Evolutionary conservation across 2,797 vertebrate species (phyloP), one percentile per base, ranked within the genome.

Genomic region (Sitta carolinensis): DNA sequence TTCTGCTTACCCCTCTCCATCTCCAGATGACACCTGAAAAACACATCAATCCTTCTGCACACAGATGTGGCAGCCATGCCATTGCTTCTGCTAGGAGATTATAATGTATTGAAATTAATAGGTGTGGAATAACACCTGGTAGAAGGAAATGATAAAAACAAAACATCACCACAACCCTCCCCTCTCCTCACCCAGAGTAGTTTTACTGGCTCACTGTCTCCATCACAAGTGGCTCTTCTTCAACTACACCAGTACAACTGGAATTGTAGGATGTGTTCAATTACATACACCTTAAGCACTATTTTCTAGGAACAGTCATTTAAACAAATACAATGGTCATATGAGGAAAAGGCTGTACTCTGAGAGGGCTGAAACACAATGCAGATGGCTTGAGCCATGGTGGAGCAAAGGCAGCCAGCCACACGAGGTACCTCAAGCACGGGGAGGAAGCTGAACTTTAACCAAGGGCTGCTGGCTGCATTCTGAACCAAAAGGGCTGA

Each of bases 361-460:
- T 22, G 34, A 82, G 61, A 90, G 22, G 63, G 38, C 42, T 73
- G 58, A 67, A 94, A 67, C n/a, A 30, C 12, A 79, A n/a, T 4
- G 13, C 83, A 74, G 59, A 61, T 63, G 72, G 72, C 74, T 70
- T 74, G 81, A 74, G 55, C 13, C 42, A 74, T 4, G 55, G 48
- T 25, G 26, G 25, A 59, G 63, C 57, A 70, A 50, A 80, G 68
- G 22, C 64, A 77, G 75, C 22, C 4, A 2, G 70, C 52, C 62
- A 22, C 3, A 0, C 0, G 4, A 7, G 27, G 5, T 2, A 32
- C 34, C 73, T 74, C 55, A 70, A 13, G 22, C 55, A 38, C 0
- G 0, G n/a, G 1, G 10, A 69, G 3, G 5, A 75, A 69, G 79
- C 54, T 45, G 63, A 40, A 17, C 75, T 66, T 36, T 47, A 42